Evolutionary conservation across 1,140 invertebrate genomes (phyloP).

Genomic region (Drosophila cardini): DNA sequence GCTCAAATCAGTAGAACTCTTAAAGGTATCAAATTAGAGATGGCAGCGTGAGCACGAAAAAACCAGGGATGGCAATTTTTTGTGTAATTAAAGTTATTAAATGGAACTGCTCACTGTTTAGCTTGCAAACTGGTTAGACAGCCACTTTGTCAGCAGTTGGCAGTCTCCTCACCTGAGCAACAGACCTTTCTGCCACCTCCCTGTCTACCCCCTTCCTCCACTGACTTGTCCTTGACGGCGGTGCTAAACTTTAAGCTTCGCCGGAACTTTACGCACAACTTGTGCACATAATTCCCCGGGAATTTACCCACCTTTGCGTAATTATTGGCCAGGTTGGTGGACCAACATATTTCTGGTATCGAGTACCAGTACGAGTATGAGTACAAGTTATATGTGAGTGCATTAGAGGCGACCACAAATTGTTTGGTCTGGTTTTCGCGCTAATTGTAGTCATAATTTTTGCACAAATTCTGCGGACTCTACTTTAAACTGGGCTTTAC

Average conservation of each 20-base stretch:
- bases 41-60: conserved; percentile 16
- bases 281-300: conserved; percentile 65
- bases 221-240: conserved; percentile 53
- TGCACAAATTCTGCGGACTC: conserved; percentile 40
- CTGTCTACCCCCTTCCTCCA: neutral
- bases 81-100: no score
- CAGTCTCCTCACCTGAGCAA: conserved; percentile 34
- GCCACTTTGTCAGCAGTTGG: conserved; percentile 74
- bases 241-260: conserved; percentile 78
- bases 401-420: conserved; percentile 79
- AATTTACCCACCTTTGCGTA: conserved; percentile 40
- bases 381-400: conserved; percentile 73
- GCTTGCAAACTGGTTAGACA: conserved; percentile 64
- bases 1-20: conserved; percentile 4
- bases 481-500: conserved; percentile 44
- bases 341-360: conserved; percentile 28
- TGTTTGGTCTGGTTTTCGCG: conserved; percentile 75
- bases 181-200: neutral
- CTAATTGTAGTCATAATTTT: conserved; percentile 80
- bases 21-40: neutral
- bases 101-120: conserved; percentile 13
- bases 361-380: conserved; percentile 2
- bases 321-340: conserved; percentile 69
- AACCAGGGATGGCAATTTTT: no score
- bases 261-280: conserved; percentile 77